Percentiles rank a stretch among this genome's conserved stretches.
Conservation (phyloP, 23 tunicate species). For the Styela clava region DNA sequence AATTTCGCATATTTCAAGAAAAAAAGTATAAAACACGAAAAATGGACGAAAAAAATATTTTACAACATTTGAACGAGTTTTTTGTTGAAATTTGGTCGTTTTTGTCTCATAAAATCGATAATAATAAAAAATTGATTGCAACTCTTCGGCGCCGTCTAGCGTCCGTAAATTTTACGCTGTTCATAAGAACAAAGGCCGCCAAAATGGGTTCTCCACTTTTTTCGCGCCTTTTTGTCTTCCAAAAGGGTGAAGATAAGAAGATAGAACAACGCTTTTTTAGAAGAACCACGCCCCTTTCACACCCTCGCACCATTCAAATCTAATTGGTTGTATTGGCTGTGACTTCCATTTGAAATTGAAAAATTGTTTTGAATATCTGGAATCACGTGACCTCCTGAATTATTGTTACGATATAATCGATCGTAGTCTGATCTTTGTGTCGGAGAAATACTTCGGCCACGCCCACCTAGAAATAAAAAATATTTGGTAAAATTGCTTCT, state of each 20-base stretch:
- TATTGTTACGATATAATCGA: constrained; percentile 26
- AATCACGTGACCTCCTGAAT: background rate
- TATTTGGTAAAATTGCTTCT: background rate
- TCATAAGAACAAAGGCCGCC: too few relatives aligned
- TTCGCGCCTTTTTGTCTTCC: too few relatives aligned
- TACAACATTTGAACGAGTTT: background rate
- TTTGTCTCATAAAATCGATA: background rate
- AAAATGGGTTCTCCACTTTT: too few relatives aligned
- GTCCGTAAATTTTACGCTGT: background rate
- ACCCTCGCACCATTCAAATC: constrained; percentile 19
- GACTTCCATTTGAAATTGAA: constrained; percentile 14
- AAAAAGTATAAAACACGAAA: background rate
- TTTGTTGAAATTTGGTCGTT: background rate
- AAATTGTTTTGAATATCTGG: background rate
- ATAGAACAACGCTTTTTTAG: too few relatives aligned
- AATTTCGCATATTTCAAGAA: background rate
- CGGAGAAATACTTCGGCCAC: constrained; percentile 4
- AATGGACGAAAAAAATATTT: background rate
- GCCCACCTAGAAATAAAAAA: background rate
- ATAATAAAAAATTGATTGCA: background rate
- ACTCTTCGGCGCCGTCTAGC: background rate
- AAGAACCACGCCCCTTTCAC: too few relatives aligned
- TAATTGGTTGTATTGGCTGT: constrained; percentile 24
- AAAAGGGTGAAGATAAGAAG: too few relatives aligned
- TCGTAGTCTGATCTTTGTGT: constrained; percentile 12